Percentiles rank a stretch among this genome's conserved stretches.
phyloP scores from a whole-genome alignment of 2,888 invertebrate genomes.

The Patella pellucida region DNA sequence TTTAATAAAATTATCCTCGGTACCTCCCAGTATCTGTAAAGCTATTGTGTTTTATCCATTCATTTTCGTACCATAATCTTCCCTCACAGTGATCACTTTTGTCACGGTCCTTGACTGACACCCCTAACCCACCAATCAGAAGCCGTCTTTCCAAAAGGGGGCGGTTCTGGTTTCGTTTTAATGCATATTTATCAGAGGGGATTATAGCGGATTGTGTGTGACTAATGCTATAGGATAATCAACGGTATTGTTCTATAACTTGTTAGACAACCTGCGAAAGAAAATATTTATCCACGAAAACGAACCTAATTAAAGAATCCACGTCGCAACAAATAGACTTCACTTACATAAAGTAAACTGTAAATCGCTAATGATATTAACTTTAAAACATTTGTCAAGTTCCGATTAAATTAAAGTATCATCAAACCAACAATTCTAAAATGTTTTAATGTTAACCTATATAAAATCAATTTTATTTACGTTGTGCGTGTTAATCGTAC shows the following conservation, averaged over 20 bases:
- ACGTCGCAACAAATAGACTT: not conserved
- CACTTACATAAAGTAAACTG: not conserved
- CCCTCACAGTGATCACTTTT: not conserved
- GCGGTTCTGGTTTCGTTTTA: not conserved
- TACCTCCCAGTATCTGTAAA: constrained; percentile 32
- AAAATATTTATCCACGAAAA: not conserved
- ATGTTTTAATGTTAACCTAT: no score
- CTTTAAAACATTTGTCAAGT: no score
- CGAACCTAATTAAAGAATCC: not conserved
- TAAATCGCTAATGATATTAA: no score
- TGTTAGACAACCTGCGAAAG: not conserved
- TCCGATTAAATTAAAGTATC: no score
- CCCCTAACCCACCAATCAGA: not conserved
- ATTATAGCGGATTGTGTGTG: not conserved
- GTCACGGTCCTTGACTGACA: not conserved
- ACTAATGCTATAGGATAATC: not conserved
- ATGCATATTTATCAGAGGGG: not conserved
- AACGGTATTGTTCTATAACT: not conserved
- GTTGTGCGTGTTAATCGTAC: no score
- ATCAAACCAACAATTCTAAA: no score
- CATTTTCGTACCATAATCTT: constrained; percentile 15
- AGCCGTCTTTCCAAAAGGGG: not conserved
- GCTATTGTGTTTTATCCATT: constrained; percentile 27
- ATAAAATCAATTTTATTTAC: no score
- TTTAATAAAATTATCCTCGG: constrained; percentile 34